Conservation (phyloP, 2,888 invertebrate species). For the Steinernema scapterisci region DNA sequence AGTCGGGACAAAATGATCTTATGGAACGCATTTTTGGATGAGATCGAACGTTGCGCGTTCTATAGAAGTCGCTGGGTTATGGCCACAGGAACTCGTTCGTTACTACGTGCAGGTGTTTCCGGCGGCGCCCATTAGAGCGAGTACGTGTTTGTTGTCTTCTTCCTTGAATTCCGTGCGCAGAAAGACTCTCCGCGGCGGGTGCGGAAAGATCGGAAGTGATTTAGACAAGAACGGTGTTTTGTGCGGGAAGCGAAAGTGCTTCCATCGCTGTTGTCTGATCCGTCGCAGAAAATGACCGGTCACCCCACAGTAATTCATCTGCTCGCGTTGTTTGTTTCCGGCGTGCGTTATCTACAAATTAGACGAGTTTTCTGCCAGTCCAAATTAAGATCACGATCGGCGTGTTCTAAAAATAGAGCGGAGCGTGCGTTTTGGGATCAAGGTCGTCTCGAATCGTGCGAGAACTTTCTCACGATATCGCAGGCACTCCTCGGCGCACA, state of each 20-base stretch:
- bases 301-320: slow-evolving; percentile 13
- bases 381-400: not conserved
- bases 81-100: too few species aligned
- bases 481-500: too few species aligned
- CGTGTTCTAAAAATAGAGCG: not conserved
- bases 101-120: too few species aligned
- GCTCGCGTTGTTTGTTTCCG: slow-evolving; percentile 30
- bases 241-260: slow-evolving; percentile 23
- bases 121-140: too few species aligned
- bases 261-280: slow-evolving; percentile 17
- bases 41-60: too few species aligned
- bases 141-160: too few species aligned
- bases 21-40: too few species aligned
- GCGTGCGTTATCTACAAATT: slow-evolving; percentile 10
- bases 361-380: slow-evolving; percentile 15
- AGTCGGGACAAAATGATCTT: too few species aligned
- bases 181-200: not conserved
- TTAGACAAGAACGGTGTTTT: not conserved
- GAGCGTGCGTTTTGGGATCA: not conserved
- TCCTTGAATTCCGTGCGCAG: not conserved
- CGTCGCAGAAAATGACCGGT: slow-evolving; percentile 32
- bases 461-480: too few species aligned
- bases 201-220: slow-evolving; percentile 8
- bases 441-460: too few species aligned
- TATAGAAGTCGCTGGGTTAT: too few species aligned